A percentile compares a stretch with the other conserved stretches of the same genome.
These are phyloP conservation scores for Schizothorax lantsangensis DNA, from an alignment of 2,797 vertebrate species.

Conservation along the genomic window DNA sequence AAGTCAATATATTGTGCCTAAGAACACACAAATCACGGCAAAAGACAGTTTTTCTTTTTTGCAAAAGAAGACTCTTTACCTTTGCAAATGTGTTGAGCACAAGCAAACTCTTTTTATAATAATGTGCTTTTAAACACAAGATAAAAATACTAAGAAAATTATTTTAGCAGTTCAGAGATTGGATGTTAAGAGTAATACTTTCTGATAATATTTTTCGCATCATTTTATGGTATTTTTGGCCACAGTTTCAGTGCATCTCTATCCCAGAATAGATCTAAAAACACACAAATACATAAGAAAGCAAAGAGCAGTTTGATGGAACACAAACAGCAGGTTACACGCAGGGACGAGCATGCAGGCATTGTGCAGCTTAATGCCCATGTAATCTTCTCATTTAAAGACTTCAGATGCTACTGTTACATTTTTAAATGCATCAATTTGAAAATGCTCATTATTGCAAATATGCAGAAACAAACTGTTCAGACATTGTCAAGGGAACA, in stretches of 20 bases:
- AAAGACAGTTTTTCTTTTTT: background rate
- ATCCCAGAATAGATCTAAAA: background rate
- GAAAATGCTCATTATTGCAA: slow-evolving; percentile 41
- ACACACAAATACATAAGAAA: slow-evolving; percentile 15
- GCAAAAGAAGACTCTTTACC: background rate
- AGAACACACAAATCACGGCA: background rate
- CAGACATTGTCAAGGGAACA: background rate
- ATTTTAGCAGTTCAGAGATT: background rate
- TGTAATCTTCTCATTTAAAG: slow-evolving; percentile 21
- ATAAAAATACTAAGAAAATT: background rate
- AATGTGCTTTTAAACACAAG: background rate
- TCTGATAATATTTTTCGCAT: background rate
- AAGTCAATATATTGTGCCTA: background rate
- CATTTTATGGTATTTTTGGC: background rate
- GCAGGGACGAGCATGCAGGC: slow-evolving; percentile 32
- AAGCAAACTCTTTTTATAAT: slow-evolving; percentile 7
- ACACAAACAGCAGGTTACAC: slow-evolving; percentile 27
- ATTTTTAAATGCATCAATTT: slow-evolving; percentile 34
- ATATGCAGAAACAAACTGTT: slow-evolving; percentile 28
- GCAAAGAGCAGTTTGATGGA: slow-evolving; percentile 20
- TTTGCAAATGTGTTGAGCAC: background rate
- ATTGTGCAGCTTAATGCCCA: slow-evolving; percentile 31
- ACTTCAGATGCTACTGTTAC: slow-evolving; percentile 38
- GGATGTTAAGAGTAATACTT: background rate
- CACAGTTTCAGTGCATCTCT: slow-evolving; percentile 9